phyloP scores from a whole-genome alignment of 2,113 vertebrate genomes.

The Xenotilapia leptura region DNA sequence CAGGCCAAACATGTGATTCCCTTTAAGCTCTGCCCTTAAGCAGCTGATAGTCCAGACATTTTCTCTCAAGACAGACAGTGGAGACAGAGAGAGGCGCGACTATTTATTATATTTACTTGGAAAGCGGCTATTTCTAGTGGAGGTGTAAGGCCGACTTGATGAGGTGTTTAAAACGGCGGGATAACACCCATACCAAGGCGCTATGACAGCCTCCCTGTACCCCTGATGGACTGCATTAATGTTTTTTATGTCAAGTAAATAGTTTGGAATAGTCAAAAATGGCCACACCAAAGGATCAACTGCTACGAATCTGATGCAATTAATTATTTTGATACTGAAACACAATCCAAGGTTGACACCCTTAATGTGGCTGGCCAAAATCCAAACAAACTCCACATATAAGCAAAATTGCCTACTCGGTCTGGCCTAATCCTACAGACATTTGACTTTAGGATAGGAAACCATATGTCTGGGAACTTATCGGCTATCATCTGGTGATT shows the following conservation, averaged over 20 bases:
- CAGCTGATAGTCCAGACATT: conserved; percentile 35
- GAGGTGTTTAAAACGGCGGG: conserved; percentile 49
- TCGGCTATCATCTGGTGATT: background rate
- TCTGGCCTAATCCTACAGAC: background rate
- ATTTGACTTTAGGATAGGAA: background rate
- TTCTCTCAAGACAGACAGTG: background rate
- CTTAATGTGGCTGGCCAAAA: background rate
- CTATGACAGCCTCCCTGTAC: background rate
- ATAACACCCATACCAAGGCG: background rate
- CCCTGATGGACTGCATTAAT: background rate
- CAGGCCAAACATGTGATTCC: conserved; percentile 67
- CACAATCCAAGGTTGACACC: background rate
- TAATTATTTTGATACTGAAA: background rate
- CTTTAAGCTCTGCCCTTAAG: conserved; percentile 27
- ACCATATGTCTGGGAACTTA: background rate
- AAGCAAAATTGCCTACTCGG: background rate
- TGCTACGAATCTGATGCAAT: background rate
- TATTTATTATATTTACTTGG: conserved; percentile 53
- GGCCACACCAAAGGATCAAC: background rate
- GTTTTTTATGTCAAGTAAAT: background rate
- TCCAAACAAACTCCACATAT: background rate
- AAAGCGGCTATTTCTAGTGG: conserved; percentile 36
- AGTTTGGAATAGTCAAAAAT: background rate
- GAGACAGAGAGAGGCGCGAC: background rate
- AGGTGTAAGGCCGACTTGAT: conserved; percentile 47